phyloP scores from a whole-genome alignment of 2,113 vertebrate genomes.

The Zootoca vivipara region DNA sequence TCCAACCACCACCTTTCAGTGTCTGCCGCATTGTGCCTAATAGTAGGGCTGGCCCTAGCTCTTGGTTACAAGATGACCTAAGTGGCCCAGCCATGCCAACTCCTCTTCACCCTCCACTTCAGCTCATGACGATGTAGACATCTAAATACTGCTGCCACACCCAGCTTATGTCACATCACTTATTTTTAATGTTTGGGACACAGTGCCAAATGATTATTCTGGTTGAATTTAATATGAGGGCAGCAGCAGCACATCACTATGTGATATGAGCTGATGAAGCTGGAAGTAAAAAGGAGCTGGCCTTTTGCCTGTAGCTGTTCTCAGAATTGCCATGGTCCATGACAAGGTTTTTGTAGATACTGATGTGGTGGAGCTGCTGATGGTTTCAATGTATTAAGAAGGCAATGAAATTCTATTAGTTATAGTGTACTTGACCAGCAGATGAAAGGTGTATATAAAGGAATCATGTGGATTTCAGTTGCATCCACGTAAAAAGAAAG shows the following conservation, averaged over 20 bases:
- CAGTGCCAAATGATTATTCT: background rate
- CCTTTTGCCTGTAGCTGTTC: background rate
- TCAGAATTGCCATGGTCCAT: background rate
- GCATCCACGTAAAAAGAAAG: background rate
- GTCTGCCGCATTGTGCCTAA: no score
- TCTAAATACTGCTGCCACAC: background rate
- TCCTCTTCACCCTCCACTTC: no score
- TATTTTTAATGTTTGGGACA: background rate
- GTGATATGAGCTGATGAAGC: background rate
- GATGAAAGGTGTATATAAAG: slow-evolving; percentile 3
- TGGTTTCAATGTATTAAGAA: background rate
- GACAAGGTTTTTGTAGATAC: background rate
- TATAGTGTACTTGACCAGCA: background rate
- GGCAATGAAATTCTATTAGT: background rate
- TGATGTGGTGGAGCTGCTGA: background rate
- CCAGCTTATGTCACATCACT: background rate
- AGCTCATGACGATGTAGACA: no score
- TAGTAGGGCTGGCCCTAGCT: no score
- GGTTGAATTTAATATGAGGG: background rate
- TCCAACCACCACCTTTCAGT: no score
- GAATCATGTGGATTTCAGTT: background rate
- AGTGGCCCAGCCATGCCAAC: background rate
- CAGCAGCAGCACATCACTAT: background rate
- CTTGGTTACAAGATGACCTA: background rate
- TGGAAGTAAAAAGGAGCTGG: background rate